phyloP scores from a whole-genome alignment of 2,113 vertebrate species.

The Gobius niger region DNA sequence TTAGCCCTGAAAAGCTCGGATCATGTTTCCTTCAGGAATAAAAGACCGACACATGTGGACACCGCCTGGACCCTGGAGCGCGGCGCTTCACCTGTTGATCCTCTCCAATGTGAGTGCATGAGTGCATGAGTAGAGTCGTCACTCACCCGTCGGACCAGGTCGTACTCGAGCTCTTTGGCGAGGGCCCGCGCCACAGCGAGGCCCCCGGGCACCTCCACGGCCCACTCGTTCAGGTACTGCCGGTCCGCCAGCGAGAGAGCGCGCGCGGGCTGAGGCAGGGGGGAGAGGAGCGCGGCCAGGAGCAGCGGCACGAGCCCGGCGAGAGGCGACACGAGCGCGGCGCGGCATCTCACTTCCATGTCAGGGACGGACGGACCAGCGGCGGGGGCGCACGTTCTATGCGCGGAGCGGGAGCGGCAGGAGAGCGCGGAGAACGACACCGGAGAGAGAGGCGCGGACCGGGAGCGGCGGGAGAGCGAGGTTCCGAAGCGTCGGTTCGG shows the following conservation, averaged over 20 bases:
- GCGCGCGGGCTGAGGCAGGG: constrained; percentile 35
- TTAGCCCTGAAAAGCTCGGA: too few relatives aligned
- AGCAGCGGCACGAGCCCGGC: constrained; percentile 47
- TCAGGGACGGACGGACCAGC: constrained; percentile 49
- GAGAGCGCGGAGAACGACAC: constrained; percentile 35
- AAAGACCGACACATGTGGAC: too few relatives aligned
- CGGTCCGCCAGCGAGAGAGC: constrained; percentile 67
- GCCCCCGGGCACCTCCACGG: constrained; percentile 90
- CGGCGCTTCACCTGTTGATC: background rate
- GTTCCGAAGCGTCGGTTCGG: too few relatives aligned
- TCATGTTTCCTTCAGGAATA: too few relatives aligned
- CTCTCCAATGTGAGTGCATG: too few relatives aligned
- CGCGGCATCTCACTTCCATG: constrained; percentile 82
- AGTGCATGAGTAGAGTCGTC: too few relatives aligned
- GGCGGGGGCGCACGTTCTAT: constrained; percentile 8
- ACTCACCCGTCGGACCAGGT: constrained; percentile 92
- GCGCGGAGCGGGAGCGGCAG: constrained; percentile 39
- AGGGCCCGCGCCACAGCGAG: constrained; percentile 82
- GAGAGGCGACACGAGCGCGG: constrained; percentile 61
- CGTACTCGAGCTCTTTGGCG: constrained; percentile 89
- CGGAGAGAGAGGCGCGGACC: too few relatives aligned
- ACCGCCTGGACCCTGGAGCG: too few relatives aligned
- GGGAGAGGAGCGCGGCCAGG: constrained; percentile 64
- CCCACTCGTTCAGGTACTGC: constrained; percentile 97
- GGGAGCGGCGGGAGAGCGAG: too few relatives aligned